Conservation (phyloP, 2,113 vertebrate species). For the Brienomyrus longianalis region DNA sequence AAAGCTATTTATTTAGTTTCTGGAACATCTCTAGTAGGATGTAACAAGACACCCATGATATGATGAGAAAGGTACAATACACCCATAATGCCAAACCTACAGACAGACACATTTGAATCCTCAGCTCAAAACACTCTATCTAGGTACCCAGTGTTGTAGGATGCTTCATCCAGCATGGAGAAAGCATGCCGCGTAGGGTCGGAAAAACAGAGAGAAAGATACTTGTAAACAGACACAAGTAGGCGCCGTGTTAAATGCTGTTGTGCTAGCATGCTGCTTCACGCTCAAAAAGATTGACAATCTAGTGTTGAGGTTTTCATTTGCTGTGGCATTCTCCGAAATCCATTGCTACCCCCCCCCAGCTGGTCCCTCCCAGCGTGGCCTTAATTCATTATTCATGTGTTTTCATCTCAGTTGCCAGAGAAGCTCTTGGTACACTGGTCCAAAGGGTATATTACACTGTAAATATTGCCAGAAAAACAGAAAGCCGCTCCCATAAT, state of each 20-base stretch:
- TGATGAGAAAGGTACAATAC: neutral
- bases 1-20: neutral
- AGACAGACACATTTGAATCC: neutral
- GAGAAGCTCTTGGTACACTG: slow-evolving; percentile 22
- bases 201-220: neutral
- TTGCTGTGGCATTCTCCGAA: neutral
- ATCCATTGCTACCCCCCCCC: neutral
- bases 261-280: neutral
- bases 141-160: neutral
- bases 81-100: neutral
- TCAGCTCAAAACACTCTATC: neutral
- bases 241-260: neutral
- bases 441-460: slow-evolving; percentile 35
- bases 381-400: slow-evolving; percentile 38
- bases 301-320: neutral
- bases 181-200: neutral
- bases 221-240: neutral
- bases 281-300: neutral
- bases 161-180: neutral
- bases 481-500: neutral
- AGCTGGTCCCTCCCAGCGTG: neutral
- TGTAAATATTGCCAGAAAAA: slow-evolving; percentile 30
- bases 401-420: slow-evolving; percentile 32
- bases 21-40: neutral
- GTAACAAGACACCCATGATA: neutral